These are phyloP conservation scores for Megaleporinus macrocephalus DNA, from an alignment of 2,113 vertebrate species.

Conservation along the genomic window DNA sequence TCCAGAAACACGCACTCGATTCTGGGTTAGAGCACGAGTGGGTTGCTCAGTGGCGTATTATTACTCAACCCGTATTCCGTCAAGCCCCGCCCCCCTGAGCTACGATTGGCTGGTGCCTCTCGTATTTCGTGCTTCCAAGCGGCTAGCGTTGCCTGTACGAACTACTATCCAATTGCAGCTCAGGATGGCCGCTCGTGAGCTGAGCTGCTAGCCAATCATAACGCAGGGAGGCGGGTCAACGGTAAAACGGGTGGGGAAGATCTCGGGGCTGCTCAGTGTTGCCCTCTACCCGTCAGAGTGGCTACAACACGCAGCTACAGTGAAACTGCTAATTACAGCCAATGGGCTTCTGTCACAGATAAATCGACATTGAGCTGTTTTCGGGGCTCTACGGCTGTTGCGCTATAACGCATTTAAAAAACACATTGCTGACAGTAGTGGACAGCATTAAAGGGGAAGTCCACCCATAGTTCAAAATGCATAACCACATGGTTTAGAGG, in stretches of 20 bases:
- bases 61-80: neutral
- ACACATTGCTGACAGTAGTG: too few relatives aligned
- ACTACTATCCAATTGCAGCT: neutral
- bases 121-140: neutral
- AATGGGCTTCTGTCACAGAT: neutral
- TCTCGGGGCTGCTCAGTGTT: neutral
- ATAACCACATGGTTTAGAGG: too few relatives aligned
- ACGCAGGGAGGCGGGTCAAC: neutral
- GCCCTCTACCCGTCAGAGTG: slow-evolving; percentile 39
- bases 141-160: neutral
- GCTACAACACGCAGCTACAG: neutral
- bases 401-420: neutral
- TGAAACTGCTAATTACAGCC: neutral
- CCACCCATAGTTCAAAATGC: too few relatives aligned
- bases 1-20: slow-evolving; percentile 71
- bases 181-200: neutral
- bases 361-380: neutral
- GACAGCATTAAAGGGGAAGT: too few relatives aligned
- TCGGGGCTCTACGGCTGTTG: neutral
- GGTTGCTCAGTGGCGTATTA: slow-evolving; percentile 71
- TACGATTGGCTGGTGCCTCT: slow-evolving; percentile 51
- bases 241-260: neutral
- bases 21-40: slow-evolving; percentile 42
- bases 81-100: neutral
- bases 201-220: neutral